Evolutionary conservation across 2,888 invertebrate species (phyloP), one percentile per base, ranked within the genome.

Genomic region (Dryadula phaetusa): DNA sequence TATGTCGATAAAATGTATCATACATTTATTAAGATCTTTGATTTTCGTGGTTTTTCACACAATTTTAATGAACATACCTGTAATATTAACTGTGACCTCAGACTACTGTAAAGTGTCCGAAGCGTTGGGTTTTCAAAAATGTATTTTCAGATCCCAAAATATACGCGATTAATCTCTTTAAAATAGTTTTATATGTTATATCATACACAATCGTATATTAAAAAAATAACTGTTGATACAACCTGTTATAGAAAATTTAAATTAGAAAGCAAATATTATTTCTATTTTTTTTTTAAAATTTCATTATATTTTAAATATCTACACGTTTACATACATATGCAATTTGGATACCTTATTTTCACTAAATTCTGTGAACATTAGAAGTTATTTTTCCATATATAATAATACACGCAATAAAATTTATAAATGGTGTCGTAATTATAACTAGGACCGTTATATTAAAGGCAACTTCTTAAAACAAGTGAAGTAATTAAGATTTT

Each of bases 321-420:
- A n/a, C n/a, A 46, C 5, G 22, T 14, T 12, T 12, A 58, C n/a
- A n/a, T n/a, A 58, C n/a, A 25, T 42, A n/a, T 44, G 3, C 28
- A 58, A 10, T 58, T 14, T 16, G 4, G 12, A 42, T 16, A n/a
- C 58, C 58, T 25, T 58, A 58, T 58, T 25, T 16, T 42, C 16
- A 40, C n/a, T 8, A 42, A 3, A 42, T 58, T 58, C 58, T 42
- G 8, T 16, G 58, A 58, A 58, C 6, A 4, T 25, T 12, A 37
- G 1, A 37, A 12, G 8, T 40, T 22, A 8, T 6, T n/a, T 20
- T 40, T n/a, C 16, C 25, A 42, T 42, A 22, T 46, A 1, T n/a
- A 8, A n/a, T 5, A 54, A 37, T 56, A 22, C 20, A 16, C n/a
- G n/a, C 32, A 56, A 18, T 58, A 12, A 46, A 25, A 16, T 16